phyloP scores from a whole-genome alignment of 2,797 vertebrate genomes.

The Gorsachius magnificus region DNA sequence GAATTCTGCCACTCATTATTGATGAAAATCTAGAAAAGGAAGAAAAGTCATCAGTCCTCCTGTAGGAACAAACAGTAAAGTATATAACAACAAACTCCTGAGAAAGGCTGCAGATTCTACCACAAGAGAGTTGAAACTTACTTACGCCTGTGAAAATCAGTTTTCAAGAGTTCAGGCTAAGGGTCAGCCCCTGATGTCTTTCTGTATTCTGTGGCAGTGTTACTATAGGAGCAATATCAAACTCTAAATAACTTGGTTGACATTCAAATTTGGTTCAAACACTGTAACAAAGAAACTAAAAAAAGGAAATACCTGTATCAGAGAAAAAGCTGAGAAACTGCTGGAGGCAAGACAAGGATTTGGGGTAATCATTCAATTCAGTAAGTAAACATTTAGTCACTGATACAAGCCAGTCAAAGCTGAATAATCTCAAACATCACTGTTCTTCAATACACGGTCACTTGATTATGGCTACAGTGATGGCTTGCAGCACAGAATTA shows the following conservation, averaged over 20 bases:
- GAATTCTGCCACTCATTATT: conserved; percentile 99
- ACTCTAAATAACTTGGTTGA: background rate
- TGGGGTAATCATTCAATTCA: conserved; percentile 35
- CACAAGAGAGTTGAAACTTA: background rate
- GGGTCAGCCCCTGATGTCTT: background rate
- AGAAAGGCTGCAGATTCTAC: background rate
- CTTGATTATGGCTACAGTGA: conserved; percentile 40
- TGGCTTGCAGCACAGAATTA: conserved; percentile 28
- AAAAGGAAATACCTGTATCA: background rate
- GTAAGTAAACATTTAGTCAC: conserved; percentile 61
- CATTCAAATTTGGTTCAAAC: conserved; percentile 8
- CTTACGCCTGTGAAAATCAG: background rate
- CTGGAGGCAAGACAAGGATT: conserved; percentile 28
- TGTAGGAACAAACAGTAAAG: background rate
- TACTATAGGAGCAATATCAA: background rate
- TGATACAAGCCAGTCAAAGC: conserved; percentile 56
- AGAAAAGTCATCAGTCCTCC: background rate
- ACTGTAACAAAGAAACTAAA: background rate
- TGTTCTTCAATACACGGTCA: conserved; percentile 33
- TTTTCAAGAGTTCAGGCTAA: background rate
- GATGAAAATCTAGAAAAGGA: conserved; percentile 90
- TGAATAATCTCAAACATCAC: conserved; percentile 62
- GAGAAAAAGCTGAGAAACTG: conserved; percentile 32
- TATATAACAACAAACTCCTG: background rate
- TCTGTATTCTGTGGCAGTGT: background rate